phyloP scores from a whole-genome alignment of 2,113 vertebrate species.

The Carassius carassius region DNA sequence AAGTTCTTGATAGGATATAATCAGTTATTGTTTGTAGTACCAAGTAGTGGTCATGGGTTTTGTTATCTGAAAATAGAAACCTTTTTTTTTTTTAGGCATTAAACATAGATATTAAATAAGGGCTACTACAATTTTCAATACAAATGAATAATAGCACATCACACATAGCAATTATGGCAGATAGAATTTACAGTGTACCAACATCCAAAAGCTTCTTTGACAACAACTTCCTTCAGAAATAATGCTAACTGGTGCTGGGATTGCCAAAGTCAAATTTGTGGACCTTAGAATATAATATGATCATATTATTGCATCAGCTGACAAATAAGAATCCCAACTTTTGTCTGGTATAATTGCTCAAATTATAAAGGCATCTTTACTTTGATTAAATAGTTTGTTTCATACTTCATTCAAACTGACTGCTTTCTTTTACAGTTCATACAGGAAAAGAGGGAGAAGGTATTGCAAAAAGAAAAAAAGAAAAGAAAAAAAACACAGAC shows the following conservation, averaged over 20 bases:
- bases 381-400: slow-evolving; percentile 73
- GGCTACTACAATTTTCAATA: not conserved
- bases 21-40: slow-evolving; percentile 64
- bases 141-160: not conserved
- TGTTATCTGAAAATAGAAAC: slow-evolving; percentile 12
- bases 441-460: slow-evolving; percentile 60
- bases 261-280: slow-evolving; percentile 14
- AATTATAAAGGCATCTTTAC: slow-evolving; percentile 72
- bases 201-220: not conserved
- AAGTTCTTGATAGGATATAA: slow-evolving; percentile 63
- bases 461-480: slow-evolving; percentile 57
- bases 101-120: not conserved
- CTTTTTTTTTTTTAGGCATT: not conserved
- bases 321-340: slow-evolving; percentile 64
- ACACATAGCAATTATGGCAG: not conserved
- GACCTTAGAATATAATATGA: slow-evolving; percentile 65
- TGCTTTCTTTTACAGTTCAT: slow-evolving; percentile 61
- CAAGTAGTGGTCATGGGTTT: slow-evolving; percentile 49
- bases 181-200: not conserved
- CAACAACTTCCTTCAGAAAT: not conserved
- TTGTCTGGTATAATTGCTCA: slow-evolving; percentile 63
- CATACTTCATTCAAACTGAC: slow-evolving; percentile 64
- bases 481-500: not conserved
- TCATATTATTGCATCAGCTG: slow-evolving; percentile 57
- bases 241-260: not conserved